These are phyloP conservation scores for Leucozona laternaria DNA, from an alignment of 2,888 invertebrate genomes.

Conservation along the genomic window DNA sequence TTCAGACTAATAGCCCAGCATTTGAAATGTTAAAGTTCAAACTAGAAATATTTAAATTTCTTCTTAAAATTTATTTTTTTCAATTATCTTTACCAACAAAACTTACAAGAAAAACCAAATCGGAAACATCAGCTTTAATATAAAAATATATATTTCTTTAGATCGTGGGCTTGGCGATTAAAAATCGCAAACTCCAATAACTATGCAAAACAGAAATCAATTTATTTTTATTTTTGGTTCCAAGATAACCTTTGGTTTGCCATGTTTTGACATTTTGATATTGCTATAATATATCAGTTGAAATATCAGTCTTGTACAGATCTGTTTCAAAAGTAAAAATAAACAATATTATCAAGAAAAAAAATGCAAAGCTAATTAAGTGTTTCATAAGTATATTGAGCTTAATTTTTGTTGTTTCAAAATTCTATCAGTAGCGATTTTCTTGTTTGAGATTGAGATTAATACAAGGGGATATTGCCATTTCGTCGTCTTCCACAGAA, in stretches of 20 bases:
- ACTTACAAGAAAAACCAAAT: not conserved
- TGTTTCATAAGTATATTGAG: not conserved
- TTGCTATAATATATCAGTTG: conserved; percentile 4
- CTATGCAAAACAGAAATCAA: not conserved
- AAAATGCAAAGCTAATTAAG: conserved; percentile 4
- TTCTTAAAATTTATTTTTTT: too few relatives aligned
- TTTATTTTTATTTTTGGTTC: conserved; percentile 16
- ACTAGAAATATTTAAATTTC: too few relatives aligned
- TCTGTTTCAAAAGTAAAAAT: not conserved
- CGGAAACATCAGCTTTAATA: not conserved
- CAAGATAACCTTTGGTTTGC: conserved; percentile 10
- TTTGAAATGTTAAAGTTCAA: too few relatives aligned
- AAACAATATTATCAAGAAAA: not conserved
- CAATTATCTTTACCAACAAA: not conserved
- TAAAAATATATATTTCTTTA: not conserved
- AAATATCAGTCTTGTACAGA: not conserved
- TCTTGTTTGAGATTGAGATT: not conserved
- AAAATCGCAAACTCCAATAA: conserved; percentile 5
- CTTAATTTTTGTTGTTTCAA: not conserved
- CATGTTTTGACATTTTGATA: conserved; percentile 18
- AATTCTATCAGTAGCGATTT: not conserved
- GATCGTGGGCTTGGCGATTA: conserved; percentile 10
- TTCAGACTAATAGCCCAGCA: too few relatives aligned
- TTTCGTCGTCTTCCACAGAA: not conserved
- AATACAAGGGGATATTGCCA: not conserved